Evolutionary conservation across 2,797 vertebrate species (phyloP), one percentile per base, ranked within the genome.

Genomic region (Enteromius argenteus): DNA sequence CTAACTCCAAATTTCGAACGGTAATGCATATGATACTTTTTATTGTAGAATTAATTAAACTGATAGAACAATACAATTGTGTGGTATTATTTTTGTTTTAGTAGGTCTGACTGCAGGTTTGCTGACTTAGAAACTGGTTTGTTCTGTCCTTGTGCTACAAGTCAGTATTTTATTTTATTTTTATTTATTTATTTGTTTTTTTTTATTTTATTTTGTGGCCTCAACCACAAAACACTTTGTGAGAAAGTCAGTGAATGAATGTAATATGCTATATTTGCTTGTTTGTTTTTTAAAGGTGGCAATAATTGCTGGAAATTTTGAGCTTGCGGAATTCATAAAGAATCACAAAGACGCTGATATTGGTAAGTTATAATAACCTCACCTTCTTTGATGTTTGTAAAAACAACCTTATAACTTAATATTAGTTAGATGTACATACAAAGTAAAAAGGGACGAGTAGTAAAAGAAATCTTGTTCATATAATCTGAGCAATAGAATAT

Each of bases 271-370:
- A 60, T 79, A 60, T n/a, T 13, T 79, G 2, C 74, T 23, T 83
- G 14, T 58, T 56, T 80, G 13, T 67, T 84, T 79, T 86, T 88
- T 87, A 69, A 91, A 97, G 96, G 96, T 97, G 92, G 96, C 96
- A 53, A 96, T 97, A 86, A 96, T 97, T 71, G 96, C 96, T 0
- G 96, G 96, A 39, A 97, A 97, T 90, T 97, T 97, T 86, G 96
- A 97, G 81, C 95, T 97, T 67, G 96, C 96, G 0, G 96, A 97
- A 79, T 95, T 95, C 87, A 96, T 97, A 92, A 96, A 95, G 93
- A 96, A 95, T 89, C 96, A 97, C 93, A 96, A 94, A 88, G 95
- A 96, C 85, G 91, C 94, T 3, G 96, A 96, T 87, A 90, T 94
- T 3, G 96, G 96, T 97, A 92, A 94, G 96, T 93, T 49, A 11